phyloP scores from a whole-genome alignment of 1,140 invertebrate species.

The Bombus sibiricus region DNA sequence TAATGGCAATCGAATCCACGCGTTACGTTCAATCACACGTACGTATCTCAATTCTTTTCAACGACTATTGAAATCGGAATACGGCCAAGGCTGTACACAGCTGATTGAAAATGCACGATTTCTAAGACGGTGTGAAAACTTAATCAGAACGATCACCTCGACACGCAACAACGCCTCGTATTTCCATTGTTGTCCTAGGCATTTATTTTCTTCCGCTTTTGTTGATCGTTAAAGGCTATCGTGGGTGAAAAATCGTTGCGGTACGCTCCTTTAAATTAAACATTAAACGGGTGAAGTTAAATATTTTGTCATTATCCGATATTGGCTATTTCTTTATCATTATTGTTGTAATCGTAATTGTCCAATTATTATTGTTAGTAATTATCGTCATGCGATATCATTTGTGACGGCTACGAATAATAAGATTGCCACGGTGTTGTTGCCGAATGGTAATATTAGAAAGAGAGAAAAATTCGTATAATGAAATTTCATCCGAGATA shows the following conservation, averaged over 20 bases:
- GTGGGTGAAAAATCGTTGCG: background rate
- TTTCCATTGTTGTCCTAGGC: background rate
- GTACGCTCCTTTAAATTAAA: too few relatives aligned
- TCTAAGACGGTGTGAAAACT: background rate
- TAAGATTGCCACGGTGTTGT: too few relatives aligned
- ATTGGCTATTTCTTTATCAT: too few relatives aligned
- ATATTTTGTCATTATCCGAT: too few relatives aligned
- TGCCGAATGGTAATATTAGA: too few relatives aligned
- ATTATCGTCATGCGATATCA: too few relatives aligned
- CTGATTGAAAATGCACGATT: constrained; percentile 9
- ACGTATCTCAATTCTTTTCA: background rate
- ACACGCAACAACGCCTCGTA: background rate
- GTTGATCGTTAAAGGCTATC: background rate
- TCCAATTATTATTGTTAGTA: too few relatives aligned
- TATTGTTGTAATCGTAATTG: too few relatives aligned
- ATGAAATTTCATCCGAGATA: too few relatives aligned
- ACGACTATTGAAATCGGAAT: background rate
- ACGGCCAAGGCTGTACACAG: constrained; percentile 31
- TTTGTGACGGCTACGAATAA: too few relatives aligned
- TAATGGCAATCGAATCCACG: background rate
- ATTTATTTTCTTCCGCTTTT: background rate
- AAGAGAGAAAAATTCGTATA: too few relatives aligned
- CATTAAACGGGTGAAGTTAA: too few relatives aligned
- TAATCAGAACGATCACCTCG: background rate
- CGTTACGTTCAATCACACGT: background rate